Percentiles rank a stretch among this genome's conserved stretches.
phyloP scores from a whole-genome alignment of 2,797 vertebrate genomes.

The Emys orbicularis region DNA sequence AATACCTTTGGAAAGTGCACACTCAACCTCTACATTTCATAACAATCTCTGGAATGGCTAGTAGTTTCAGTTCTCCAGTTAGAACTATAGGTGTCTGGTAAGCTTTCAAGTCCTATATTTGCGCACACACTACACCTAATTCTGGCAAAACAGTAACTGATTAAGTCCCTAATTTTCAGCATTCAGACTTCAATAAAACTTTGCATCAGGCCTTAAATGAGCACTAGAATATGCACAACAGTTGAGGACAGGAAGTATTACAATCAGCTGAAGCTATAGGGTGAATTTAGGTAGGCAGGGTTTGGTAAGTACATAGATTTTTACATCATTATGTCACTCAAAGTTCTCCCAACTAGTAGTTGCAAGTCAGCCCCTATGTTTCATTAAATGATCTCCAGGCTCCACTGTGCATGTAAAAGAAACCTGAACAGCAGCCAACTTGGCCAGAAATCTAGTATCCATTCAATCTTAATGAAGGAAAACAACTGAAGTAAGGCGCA shows the following conservation, averaged over 20 bases:
- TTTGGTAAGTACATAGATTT: not conserved
- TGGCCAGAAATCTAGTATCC: not conserved
- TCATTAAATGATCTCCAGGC: not conserved
- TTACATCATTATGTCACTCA: not conserved
- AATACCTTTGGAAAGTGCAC: not conserved
- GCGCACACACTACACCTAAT: not conserved
- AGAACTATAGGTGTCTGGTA: not conserved
- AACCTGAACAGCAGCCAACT: not conserved
- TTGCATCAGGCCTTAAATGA: not conserved
- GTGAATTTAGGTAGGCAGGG: not conserved
- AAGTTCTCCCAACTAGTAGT: slow-evolving; percentile 1
- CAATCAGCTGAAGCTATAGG: not conserved
- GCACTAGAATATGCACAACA: not conserved
- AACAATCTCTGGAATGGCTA: not conserved
- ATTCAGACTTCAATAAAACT: not conserved
- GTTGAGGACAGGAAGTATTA: not conserved
- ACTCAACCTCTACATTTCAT: not conserved
- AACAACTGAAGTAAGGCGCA: not conserved
- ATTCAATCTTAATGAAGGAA: not conserved
- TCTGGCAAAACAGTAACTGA: not conserved
- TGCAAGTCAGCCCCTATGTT: not conserved
- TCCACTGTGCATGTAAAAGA: not conserved
- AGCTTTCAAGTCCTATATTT: not conserved
- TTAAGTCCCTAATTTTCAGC: not conserved
- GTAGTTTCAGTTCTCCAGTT: not conserved